Evolutionary conservation across 2,113 vertebrate genomes (phyloP).

Genomic region (Ctenomys sociabilis): DNA sequence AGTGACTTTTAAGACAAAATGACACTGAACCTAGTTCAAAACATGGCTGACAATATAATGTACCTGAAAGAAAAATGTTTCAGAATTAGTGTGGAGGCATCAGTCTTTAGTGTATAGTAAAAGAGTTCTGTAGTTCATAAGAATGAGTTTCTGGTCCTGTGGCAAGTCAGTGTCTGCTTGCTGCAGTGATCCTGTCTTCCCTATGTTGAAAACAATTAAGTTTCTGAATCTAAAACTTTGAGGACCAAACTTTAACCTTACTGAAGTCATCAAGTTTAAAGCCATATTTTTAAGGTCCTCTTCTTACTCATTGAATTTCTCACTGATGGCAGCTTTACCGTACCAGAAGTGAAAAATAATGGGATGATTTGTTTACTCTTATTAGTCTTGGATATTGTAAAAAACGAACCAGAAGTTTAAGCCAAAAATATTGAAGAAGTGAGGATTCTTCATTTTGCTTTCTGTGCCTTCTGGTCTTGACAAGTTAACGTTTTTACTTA

Average conservation of each 20-base stretch:
- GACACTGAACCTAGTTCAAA: background rate
- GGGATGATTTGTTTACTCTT: background rate
- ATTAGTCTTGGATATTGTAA: background rate
- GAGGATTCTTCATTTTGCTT: background rate
- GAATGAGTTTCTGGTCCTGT: background rate
- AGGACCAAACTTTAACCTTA: background rate
- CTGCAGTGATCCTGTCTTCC: background rate
- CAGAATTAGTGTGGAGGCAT: background rate
- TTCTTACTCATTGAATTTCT: background rate
- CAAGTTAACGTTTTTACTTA: background rate
- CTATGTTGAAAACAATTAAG: background rate
- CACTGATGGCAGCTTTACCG: background rate
- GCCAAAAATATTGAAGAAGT: background rate
- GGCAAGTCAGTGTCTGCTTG: background rate
- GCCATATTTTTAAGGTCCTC: background rate
- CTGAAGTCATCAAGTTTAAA: background rate
- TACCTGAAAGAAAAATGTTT: conserved; percentile 17
- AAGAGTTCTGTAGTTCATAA: background rate
- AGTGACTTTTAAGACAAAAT: conserved; percentile 15
- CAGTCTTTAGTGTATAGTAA: background rate
- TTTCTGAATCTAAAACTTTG: background rate
- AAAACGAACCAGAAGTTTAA: background rate
- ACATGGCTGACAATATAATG: background rate
- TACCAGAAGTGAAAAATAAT: background rate
- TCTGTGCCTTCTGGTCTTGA: background rate